Conservation (phyloP, 2,888 invertebrate species). For the Frankliniella fusca region DNA sequence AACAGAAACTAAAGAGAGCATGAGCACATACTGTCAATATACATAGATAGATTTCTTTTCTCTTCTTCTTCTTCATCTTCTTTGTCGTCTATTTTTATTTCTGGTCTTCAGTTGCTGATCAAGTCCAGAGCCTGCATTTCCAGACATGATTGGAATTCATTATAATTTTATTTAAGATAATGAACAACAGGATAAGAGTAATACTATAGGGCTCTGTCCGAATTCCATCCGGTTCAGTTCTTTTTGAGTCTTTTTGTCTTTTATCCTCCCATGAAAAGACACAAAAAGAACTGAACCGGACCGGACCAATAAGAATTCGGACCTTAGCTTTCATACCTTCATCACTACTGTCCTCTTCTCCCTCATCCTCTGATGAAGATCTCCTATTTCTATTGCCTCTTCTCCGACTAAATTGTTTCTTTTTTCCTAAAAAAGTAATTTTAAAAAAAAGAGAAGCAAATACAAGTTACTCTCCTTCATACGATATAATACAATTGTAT, state of each 20-base stretch:
- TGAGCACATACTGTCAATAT: too few relatives aligned
- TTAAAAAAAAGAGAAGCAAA: background rate
- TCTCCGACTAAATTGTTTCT: background rate
- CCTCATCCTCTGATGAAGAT: background rate
- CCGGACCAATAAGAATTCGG: too few relatives aligned
- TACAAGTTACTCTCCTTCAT: background rate
- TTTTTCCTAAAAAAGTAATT: background rate
- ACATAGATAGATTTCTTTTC: background rate
- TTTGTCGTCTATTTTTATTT: background rate
- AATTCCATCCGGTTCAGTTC: too few relatives aligned
- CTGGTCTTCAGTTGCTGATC: background rate
- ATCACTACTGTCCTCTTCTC: background rate
- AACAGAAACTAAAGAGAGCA: too few relatives aligned
- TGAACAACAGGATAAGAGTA: background rate
- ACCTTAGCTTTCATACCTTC: background rate
- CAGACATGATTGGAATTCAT: background rate
- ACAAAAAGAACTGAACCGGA: too few relatives aligned
- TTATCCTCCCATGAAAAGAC: too few relatives aligned
- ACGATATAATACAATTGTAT: background rate
- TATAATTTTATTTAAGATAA: background rate
- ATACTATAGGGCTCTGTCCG: too few relatives aligned
- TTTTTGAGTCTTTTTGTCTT: too few relatives aligned
- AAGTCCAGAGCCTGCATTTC: background rate
- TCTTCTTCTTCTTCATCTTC: background rate
- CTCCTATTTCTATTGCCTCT: background rate